Conservation (phyloP, 2,113 vertebrate genomes). For the Speoplatyrhinus poulsoni region DNA sequence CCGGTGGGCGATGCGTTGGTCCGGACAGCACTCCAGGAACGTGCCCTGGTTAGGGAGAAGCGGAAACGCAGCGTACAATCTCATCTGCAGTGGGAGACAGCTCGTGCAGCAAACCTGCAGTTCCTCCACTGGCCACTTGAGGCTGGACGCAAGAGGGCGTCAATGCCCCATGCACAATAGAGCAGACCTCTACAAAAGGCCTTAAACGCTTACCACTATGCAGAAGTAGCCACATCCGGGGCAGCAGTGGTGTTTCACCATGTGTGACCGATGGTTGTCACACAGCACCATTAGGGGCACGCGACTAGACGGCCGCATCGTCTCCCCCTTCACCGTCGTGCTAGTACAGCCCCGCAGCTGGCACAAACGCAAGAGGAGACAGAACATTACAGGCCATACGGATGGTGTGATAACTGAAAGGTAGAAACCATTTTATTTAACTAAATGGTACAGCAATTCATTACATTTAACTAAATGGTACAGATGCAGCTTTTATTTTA, state of each 20-base stretch:
- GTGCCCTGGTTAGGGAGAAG: conserved; percentile 77
- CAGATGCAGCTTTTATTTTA: too few relatives aligned
- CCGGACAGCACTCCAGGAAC: conserved; percentile 90
- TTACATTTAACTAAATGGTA: too few relatives aligned
- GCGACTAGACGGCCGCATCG: conserved; percentile 89
- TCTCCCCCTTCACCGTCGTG: conserved; percentile 86
- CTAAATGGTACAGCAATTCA: too few relatives aligned
- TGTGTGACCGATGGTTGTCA: conserved; percentile 87
- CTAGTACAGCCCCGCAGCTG: conserved; percentile 84
- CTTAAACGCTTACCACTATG: conserved; percentile 75
- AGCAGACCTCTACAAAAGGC: too few relatives aligned
- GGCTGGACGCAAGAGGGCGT: too few relatives aligned
- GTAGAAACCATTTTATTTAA: too few relatives aligned
- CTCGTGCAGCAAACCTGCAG: too few relatives aligned
- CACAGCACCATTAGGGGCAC: conserved; percentile 91
- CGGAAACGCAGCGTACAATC: too few relatives aligned
- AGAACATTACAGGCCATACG: background rate
- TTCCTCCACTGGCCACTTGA: too few relatives aligned
- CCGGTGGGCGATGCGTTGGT: conserved; percentile 88
- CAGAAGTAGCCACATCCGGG: conserved; percentile 93
- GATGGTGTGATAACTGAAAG: background rate
- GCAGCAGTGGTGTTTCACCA: conserved; percentile 95
- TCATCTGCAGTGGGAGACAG: too few relatives aligned
- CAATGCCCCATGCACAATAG: too few relatives aligned
- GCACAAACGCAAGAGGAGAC: conserved; percentile 5